Evolutionary conservation across 2,797 vertebrate genomes (phyloP).

Genomic region (Rhynchonycteris naso): DNA sequence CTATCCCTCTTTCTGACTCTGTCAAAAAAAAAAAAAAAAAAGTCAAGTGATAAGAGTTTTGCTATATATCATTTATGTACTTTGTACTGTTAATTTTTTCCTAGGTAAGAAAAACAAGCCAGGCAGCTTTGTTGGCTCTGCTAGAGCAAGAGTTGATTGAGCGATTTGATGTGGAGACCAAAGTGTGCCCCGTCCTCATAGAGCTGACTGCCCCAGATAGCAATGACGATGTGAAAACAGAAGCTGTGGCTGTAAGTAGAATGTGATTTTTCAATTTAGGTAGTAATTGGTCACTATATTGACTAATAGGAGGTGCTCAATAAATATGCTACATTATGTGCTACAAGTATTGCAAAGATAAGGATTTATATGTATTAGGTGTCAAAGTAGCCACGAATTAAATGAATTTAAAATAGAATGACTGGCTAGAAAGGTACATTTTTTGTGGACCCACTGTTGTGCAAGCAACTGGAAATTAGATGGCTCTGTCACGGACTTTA

Average conservation of each 20-base stretch:
- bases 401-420: not conserved
- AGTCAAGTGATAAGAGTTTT: not conserved
- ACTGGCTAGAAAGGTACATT: not conserved
- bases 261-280: not conserved
- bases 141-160: constrained; percentile 93
- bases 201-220: constrained; percentile 93
- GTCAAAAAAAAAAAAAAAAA: too few relatives aligned
- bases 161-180: constrained; percentile 90
- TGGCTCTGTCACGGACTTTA: not conserved
- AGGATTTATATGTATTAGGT: not conserved
- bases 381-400: not conserved
- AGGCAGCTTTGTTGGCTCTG: constrained; percentile 92
- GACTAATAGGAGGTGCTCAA: not conserved
- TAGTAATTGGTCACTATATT: not conserved
- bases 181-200: constrained; percentile 92
- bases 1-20: too few relatives aligned
- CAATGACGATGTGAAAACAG: constrained; percentile 93
- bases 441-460: not conserved
- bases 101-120: constrained; percentile 93
- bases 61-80: not conserved
- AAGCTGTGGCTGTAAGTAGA: constrained; percentile 92
- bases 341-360: too few relatives aligned
- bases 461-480: not conserved
- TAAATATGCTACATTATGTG: not conserved
- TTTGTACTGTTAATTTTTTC: not conserved